phyloP scores from a whole-genome alignment of 2,113 vertebrate species.

The Melanerpes aurifrons region DNA sequence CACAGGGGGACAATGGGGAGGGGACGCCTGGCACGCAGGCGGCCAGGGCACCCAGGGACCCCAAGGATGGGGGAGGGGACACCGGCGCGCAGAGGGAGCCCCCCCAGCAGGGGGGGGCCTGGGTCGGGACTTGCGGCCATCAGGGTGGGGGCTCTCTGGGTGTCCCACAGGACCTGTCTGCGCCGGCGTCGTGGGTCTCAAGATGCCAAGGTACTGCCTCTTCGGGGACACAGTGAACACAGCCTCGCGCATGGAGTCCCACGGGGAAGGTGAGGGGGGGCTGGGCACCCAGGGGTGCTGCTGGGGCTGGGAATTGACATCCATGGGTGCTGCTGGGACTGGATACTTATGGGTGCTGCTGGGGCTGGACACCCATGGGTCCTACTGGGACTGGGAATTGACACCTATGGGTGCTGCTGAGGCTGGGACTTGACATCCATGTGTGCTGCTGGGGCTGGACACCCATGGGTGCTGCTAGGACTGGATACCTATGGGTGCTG shows the following conservation, averaged over 20 bases:
- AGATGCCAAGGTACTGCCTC: conserved; percentile 94
- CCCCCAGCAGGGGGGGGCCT: rapidly evolving
- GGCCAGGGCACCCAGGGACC: not conserved
- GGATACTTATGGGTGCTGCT: no score
- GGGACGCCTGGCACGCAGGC: not conserved
- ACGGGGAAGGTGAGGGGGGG: conserved; percentile 83
- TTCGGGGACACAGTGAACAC: conserved; percentile 96
- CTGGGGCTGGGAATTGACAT: no score
- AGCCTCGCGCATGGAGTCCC: conserved; percentile 92
- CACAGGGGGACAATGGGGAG: no score
- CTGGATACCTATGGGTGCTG: not conserved
- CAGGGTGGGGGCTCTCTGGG: not conserved
- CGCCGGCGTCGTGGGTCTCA: conserved; percentile 90
- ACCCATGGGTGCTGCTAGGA: not conserved
- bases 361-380: not conserved
- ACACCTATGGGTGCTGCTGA: not conserved
- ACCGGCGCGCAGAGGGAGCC: not conserved
- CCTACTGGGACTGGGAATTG: no score
- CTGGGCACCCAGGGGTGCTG: not conserved
- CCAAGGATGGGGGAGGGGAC: not conserved
- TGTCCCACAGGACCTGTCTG: conserved; percentile 85
- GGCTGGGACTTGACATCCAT: not conserved
- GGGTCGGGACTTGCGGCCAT: rapidly evolving
- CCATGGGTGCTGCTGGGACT: not conserved
- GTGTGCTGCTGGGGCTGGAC: not conserved